Base-by-base conservation (phyloP, 2,113 vertebrate genomes). In the Bambusicola thoracicus region DNA sequence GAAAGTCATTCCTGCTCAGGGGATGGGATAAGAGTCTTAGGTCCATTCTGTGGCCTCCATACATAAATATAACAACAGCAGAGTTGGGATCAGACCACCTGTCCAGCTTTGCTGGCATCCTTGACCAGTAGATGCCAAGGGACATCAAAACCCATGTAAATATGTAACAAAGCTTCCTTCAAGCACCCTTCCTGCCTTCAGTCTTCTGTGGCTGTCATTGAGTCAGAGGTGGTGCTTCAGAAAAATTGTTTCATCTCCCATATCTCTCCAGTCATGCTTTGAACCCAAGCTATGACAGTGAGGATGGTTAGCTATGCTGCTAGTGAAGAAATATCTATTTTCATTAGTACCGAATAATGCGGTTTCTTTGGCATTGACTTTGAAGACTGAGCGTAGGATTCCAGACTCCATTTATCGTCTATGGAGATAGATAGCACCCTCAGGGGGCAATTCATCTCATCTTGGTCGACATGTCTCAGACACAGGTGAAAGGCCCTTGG, bases 231-330 rank as follows among this genome's bases (percentile, higher is more conserved):
- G 3, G 24, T 51, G 22, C 81, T 89, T 48, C 46, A 68, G 61
- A 84, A 81, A 46, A 83, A 44, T 19, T 51, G 38, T 91, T 94
- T 92, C 70, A 36, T 56, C 81, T 66, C 56, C 66, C 58, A 92
- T 84, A 76, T 43, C 34, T 75, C 62, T 68, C 22, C 14, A 51
- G 20, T 51, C 19, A 6, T 21, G 15, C 29, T 86, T 85, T 77
- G 56, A 53, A 88, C 13, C 4, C 49, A 81, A 55, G 8, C n/a
- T 77, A 48, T 56, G 20, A 25, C 34, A 49, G 55, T 49, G 65
- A 62, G 17, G 27, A n/a, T n/a, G 49, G 22, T 67, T 87, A 90
- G 53, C 10, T 72, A 56, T 36, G 30, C 24, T 55, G 6, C 19
- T 77, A 22, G 14, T 59, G 51, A 81, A 89, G 21, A 91, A 89